Evolutionary conservation across 2,797 vertebrate genomes (phyloP).

Genomic region (Monodelphis domestica): DNA sequence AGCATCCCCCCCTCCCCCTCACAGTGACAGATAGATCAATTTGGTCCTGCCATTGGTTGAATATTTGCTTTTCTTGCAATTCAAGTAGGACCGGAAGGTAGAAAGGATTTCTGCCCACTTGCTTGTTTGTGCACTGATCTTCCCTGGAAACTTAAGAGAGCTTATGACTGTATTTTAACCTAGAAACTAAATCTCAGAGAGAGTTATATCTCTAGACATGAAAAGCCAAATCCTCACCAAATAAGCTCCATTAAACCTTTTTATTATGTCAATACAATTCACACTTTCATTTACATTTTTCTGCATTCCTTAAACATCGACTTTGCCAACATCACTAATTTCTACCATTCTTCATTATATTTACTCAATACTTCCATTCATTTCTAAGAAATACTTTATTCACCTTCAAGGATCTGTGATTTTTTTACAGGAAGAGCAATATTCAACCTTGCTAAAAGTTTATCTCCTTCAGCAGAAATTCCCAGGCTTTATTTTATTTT

Average conservation of each 20-base stretch:
- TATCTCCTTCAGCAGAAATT: background rate
- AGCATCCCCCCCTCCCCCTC: constrained; percentile 67
- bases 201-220: constrained; percentile 60
- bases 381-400: constrained; percentile 64
- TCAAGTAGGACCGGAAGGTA: constrained; percentile 28
- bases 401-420: background rate
- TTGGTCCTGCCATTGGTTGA: constrained; percentile 64
- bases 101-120: constrained; percentile 28
- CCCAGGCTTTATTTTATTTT: background rate
- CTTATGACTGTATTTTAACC: constrained; percentile 57
- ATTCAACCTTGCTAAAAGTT: background rate
- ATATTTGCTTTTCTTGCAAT: constrained; percentile 58
- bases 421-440: background rate
- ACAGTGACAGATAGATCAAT: constrained; percentile 72
- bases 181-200: constrained; percentile 59
- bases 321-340: constrained; percentile 48
- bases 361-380: constrained; percentile 49
- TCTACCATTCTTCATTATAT: constrained; percentile 55
- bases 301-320: constrained; percentile 43
- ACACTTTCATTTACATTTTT: constrained; percentile 56
- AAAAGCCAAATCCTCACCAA: constrained; percentile 64
- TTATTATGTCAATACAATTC: constrained; percentile 46
- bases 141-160: constrained; percentile 27
- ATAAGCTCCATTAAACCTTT: constrained; percentile 62
- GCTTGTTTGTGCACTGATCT: constrained; percentile 11